These are phyloP conservation scores for Pseudochaenichthys georgianus DNA, from an alignment of 2,797 vertebrate genomes.

Conservation along the genomic window DNA sequence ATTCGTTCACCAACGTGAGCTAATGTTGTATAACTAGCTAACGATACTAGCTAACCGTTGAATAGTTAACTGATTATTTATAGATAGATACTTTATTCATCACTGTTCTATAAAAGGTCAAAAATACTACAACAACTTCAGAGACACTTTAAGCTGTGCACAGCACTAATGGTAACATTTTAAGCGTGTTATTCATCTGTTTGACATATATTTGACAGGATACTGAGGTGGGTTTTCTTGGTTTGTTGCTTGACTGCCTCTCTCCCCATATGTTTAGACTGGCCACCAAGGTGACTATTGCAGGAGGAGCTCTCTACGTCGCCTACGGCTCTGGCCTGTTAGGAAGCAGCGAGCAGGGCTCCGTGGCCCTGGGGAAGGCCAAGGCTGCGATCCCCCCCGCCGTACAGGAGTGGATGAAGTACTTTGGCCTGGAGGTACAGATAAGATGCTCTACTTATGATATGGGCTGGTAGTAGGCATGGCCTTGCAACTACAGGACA, in stretches of 20 bases:
- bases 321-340: conserved; percentile 91
- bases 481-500: background rate
- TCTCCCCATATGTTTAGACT: conserved; percentile 80
- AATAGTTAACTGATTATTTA: background rate
- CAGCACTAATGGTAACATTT: no score
- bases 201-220: background rate
- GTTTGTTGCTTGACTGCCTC: background rate
- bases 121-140: background rate
- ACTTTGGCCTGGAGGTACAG: conserved; percentile 90
- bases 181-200: background rate
- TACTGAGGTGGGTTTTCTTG: background rate
- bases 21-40: background rate
- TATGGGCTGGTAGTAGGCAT: background rate
- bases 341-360: conserved; percentile 86
- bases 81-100: no score
- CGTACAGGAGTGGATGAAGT: conserved; percentile 90
- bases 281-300: conserved; percentile 90
- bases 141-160: background rate
- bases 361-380: conserved; percentile 87
- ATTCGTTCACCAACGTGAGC: background rate
- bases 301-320: conserved; percentile 91
- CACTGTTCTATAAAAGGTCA: no score
- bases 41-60: background rate
- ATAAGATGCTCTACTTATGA: background rate
- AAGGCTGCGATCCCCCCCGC: conserved; percentile 88